Evolutionary conservation across 2,113 vertebrate species (phyloP).

Genomic region (Phoxinus phoxinus): DNA sequence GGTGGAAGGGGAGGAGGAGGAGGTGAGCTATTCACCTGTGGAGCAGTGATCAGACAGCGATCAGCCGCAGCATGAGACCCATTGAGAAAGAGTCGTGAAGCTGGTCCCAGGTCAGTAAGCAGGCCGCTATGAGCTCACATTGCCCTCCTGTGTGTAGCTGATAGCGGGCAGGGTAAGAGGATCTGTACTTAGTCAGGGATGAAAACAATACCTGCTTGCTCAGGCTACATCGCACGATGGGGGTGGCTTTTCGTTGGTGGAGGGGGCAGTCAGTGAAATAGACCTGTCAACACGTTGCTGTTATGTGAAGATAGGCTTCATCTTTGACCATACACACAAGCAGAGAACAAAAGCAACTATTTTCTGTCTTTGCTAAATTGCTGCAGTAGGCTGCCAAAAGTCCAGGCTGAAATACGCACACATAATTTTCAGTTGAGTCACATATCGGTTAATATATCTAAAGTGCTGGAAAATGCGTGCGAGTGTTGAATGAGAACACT

Average conservation of each 20-base stretch:
- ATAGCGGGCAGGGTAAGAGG: conserved; percentile 43
- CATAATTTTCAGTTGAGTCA: not conserved
- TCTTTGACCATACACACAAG: conserved; percentile 13
- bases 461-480: not conserved
- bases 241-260: not conserved
- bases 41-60: conserved; percentile 34
- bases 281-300: conserved; percentile 30
- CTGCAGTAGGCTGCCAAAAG: not conserved
- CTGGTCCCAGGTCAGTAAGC: conserved; percentile 51
- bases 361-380: conserved; percentile 6
- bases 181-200: conserved; percentile 43
- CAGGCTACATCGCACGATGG: not conserved
- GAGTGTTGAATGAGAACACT: not conserved
- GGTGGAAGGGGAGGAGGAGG: conserved; percentile 18
- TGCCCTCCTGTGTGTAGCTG: conserved; percentile 52
- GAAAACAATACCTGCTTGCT: conserved; percentile 56
- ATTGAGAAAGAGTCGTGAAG: conserved; percentile 11
- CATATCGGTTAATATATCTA: not conserved
- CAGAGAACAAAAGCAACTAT: not conserved
- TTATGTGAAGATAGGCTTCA: conserved; percentile 37
- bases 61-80: conserved; percentile 4
- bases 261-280: conserved; percentile 24
- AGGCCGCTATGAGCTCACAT: conserved; percentile 19
- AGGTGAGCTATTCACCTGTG: conserved; percentile 44
- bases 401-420: not conserved